phyloP scores from a whole-genome alignment of 2,888 invertebrate genomes.

The Horisme vitalbata region DNA sequence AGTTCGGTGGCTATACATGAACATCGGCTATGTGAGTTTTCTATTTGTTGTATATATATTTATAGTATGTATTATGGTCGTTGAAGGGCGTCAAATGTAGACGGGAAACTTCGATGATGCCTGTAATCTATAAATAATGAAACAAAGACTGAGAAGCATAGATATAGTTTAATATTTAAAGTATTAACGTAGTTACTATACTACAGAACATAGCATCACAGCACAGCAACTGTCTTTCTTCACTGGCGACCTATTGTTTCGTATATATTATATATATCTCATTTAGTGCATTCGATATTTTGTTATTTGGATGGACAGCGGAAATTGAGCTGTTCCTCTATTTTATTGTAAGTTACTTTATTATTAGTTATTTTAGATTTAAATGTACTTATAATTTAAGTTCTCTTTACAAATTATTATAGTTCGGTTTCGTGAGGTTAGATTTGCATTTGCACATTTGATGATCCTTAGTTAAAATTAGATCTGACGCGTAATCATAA shows the following conservation, averaged over 20 bases:
- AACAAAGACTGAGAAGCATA: constrained; percentile 79
- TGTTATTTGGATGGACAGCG: constrained; percentile 34
- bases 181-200: constrained; percentile 66
- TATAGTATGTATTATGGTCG: constrained; percentile 51
- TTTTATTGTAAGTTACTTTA: constrained; percentile 23
- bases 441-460: constrained; percentile 5
- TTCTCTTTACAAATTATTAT: constrained; percentile 19
- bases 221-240: constrained; percentile 59
- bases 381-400: constrained; percentile 16
- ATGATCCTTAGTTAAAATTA: neutral
- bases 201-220: constrained; percentile 65
- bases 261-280: constrained; percentile 21
- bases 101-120: constrained; percentile 61
- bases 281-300: constrained; percentile 34
- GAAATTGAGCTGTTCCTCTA: constrained; percentile 15
- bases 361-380: constrained; percentile 29
- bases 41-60: constrained; percentile 39
- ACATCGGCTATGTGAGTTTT: constrained; percentile 29
- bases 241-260: constrained; percentile 35
- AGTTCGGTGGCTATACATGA: constrained; percentile 20
- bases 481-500: neutral
- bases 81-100: constrained; percentile 51
- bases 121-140: constrained; percentile 72
- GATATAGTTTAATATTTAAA: constrained; percentile 76
- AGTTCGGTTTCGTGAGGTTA: constrained; percentile 31